phyloP scores from a whole-genome alignment of 1,140 invertebrate genomes.

The Galleria mellonella region DNA sequence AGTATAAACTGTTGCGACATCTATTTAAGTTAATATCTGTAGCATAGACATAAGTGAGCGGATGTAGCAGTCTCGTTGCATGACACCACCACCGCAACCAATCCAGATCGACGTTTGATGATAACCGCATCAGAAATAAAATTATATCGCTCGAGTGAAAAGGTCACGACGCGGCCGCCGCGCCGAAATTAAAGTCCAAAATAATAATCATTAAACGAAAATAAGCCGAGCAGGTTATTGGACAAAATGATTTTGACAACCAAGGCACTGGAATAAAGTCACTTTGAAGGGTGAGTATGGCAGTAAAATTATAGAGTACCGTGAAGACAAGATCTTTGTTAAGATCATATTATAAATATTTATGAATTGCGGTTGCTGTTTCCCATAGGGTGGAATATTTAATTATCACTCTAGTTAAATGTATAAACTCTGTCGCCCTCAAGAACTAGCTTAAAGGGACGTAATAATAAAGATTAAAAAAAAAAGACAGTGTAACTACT shows the following conservation, averaged over 20 bases:
- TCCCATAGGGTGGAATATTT: too few species aligned
- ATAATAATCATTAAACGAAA: conserved; percentile 39
- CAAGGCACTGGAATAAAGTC: background rate
- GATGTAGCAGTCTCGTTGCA: conserved; percentile 56
- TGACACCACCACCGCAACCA: conserved; percentile 34
- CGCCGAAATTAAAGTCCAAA: conserved; percentile 54
- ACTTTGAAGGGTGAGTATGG: too few species aligned
- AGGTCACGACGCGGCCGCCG: conserved; percentile 41
- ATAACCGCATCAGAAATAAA: conserved; percentile 57
- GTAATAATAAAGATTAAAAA: too few species aligned
- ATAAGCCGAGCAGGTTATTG: conserved; percentile 5
- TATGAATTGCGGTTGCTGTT: too few species aligned
- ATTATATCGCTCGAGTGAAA: conserved; percentile 52
- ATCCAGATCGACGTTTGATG: conserved; percentile 59
- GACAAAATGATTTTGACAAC: conserved; percentile 38
- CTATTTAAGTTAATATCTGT: background rate
- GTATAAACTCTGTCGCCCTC: too few species aligned
- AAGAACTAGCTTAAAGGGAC: too few species aligned
- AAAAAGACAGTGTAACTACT: too few species aligned
- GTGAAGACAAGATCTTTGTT: too few species aligned
- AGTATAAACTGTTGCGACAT: too few species aligned
- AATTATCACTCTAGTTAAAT: too few species aligned
- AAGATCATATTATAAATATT: too few species aligned
- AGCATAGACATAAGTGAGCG: conserved; percentile 56
- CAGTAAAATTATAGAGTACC: too few species aligned